Evolutionary conservation across 2,888 invertebrate species (phyloP).

Genomic region (Myopa tessellatipennis): DNA sequence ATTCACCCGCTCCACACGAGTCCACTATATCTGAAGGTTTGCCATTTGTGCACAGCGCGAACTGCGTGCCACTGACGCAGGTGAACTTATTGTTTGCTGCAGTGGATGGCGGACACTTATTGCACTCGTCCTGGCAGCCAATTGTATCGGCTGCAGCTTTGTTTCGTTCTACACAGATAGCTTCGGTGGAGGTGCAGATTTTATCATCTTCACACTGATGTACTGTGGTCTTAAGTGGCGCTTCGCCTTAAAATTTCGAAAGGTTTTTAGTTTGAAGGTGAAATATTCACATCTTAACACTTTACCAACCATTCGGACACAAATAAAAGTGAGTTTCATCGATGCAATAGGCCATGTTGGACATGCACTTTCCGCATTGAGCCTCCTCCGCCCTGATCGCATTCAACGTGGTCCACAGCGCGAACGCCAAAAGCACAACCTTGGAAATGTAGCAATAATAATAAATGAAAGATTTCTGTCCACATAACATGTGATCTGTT

Average conservation of each 20-base stretch:
- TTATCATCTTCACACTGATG: neutral
- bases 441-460: neutral
- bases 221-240: neutral
- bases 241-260: neutral
- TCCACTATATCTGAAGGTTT: neutral
- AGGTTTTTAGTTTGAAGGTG: neutral
- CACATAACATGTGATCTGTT: neutral
- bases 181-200: neutral
- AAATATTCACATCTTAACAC: neutral
- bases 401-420: neutral
- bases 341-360: constrained; percentile 4
- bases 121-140: neutral
- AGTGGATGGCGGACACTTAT: neutral
- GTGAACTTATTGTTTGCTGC: neutral
- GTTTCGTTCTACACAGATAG: neutral
- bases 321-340: neutral
- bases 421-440: neutral
- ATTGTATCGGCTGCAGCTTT: neutral
- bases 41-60: neutral
- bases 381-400: neutral
- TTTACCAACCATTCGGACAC: constrained; percentile 1
- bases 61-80: constrained; percentile 6
- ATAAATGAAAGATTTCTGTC: neutral
- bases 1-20: neutral
- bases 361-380: neutral